Percentiles rank a stretch among this genome's conserved stretches.
phyloP scores from a whole-genome alignment of 2,797 vertebrate species.

The Crocidura indochinensis region DNA sequence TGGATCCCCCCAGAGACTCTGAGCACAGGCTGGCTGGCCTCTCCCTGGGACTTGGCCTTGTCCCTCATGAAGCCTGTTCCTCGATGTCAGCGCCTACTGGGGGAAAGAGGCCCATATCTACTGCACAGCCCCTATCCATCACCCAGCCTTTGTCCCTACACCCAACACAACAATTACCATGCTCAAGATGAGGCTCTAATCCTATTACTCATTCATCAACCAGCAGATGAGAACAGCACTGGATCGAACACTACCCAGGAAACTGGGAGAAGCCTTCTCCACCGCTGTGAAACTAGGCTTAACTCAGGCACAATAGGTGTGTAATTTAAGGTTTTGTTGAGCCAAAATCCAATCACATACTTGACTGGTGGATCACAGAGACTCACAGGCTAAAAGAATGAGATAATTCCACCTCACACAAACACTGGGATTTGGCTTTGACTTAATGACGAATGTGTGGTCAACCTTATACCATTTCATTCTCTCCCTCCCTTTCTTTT shows the following conservation, averaged over 20 bases:
- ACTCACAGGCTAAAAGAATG: conserved; percentile 94
- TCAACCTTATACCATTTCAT: conserved; percentile 87
- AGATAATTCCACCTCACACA: conserved; percentile 95
- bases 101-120: conserved; percentile 86
- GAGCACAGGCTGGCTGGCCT: not conserved
- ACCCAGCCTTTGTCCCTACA: conserved; percentile 89
- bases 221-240: conserved; percentile 92
- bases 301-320: conserved; percentile 98
- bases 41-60: not conserved
- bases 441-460: conserved; percentile 91
- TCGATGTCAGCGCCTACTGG: conserved; percentile 57
- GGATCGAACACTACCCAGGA: conserved; percentile 93
- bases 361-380: conserved; percentile 99
- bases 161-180: conserved; percentile 93
- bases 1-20: not conserved
- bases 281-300: conserved; percentile 95
- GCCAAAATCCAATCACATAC: conserved; percentile 99
- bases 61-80: not conserved
- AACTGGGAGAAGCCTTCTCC: conserved; percentile 93
- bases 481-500: conserved; percentile 1
- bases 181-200: conserved; percentile 94
- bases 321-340: conserved; percentile 99
- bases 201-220: conserved; percentile 97
- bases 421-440: conserved; percentile 91
- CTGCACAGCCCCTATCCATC: conserved; percentile 86